These are phyloP conservation scores for Thecophora atra DNA, from an alignment of 2,888 invertebrate genomes.

Conservation along the genomic window DNA sequence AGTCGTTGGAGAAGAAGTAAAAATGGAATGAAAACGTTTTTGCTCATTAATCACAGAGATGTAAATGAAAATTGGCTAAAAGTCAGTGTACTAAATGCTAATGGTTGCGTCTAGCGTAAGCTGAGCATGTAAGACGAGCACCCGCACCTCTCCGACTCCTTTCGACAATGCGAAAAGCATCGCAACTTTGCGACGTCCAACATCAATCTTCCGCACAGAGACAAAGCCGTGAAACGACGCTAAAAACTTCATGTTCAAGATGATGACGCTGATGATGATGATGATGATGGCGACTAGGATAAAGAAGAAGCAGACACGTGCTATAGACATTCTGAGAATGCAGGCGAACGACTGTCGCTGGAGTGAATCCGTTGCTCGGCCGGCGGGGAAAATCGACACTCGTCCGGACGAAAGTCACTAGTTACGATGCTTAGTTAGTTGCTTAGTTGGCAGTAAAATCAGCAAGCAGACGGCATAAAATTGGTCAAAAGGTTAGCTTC, in stretches of 20 bases:
- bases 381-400: neutral
- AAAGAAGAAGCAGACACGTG: neutral
- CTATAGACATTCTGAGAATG: neutral
- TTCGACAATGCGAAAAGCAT: neutral
- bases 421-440: neutral
- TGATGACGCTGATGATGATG: no score
- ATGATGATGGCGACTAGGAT: neutral
- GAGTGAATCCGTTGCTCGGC: neutral
- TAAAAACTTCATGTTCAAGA: neutral
- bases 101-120: conserved; percentile 4
- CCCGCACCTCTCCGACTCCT: neutral
- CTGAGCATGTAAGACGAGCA: conserved; percentile 1
- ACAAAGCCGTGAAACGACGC: neutral
- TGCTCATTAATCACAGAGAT: conserved; percentile 25
- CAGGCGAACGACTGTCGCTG: neutral
- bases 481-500: conserved; percentile 57
- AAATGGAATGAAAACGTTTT: neutral
- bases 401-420: neutral
- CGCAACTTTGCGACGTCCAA: neutral
- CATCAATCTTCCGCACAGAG: conserved; percentile 1
- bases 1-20: neutral
- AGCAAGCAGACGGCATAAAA: conserved; percentile 37
- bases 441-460: conserved; percentile 2
- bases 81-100: conserved; percentile 13
- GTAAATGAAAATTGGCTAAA: conserved; percentile 17